These are phyloP conservation scores for Muscina levida DNA, from an alignment of 2,888 invertebrate genomes.

Conservation along the genomic window DNA sequence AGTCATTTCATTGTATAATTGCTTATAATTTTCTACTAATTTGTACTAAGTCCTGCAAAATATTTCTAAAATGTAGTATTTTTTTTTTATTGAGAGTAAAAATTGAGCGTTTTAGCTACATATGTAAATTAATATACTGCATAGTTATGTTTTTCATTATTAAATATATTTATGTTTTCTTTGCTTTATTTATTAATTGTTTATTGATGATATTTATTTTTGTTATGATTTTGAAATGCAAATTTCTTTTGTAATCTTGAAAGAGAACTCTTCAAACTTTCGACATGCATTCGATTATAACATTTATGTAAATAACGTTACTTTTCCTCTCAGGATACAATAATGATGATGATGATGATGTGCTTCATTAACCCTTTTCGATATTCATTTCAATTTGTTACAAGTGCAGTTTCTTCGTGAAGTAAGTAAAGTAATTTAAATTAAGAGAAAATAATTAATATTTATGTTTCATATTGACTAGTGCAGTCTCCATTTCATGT, in stretches of 20 bases:
- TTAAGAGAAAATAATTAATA: constrained; percentile 24
- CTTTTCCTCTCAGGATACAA: neutral
- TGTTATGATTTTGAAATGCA: neutral
- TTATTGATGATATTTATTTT: constrained; percentile 34
- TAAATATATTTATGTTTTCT: constrained; percentile 36
- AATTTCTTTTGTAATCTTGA: no score
- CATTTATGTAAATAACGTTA: neutral
- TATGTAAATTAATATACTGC: no score
- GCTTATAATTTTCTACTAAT: no score
- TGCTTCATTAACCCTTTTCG: neutral
- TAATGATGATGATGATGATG: neutral
- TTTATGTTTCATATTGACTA: constrained; percentile 58
- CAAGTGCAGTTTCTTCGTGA: constrained; percentile 34
- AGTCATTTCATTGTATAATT: no score
- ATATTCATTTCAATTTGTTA: constrained; percentile 35
- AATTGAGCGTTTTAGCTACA: no score
- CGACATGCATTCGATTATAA: neutral
- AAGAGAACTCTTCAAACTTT: no score
- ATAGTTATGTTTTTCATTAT: constrained; percentile 26
- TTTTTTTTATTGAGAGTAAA: no score
- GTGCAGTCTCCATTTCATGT: constrained; percentile 60
- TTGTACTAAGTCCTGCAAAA: no score
- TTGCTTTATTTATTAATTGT: neutral
- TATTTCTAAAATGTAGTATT: no score
- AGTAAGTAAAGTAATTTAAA: constrained; percentile 23